A percentile compares a stretch with the other conserved stretches of the same genome.
Conservation (phyloP, 2,113 vertebrate genomes). For the Crotalus horridus region DNA sequence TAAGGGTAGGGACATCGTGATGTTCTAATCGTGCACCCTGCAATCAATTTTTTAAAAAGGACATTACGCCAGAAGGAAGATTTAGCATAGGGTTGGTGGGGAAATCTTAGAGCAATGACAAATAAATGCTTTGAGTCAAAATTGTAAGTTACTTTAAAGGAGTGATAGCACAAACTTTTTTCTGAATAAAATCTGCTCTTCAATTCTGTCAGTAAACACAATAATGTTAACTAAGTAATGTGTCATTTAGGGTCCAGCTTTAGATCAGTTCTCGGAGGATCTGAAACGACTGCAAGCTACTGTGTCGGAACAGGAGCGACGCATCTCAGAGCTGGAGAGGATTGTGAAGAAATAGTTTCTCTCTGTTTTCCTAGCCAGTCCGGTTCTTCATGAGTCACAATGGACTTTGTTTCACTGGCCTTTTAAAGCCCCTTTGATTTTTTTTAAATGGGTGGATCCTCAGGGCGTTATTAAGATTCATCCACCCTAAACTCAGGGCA, state of each 20-base stretch:
- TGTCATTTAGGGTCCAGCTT: conserved; percentile 46
- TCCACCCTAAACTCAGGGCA: conserved; percentile 12
- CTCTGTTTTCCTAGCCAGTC: background rate
- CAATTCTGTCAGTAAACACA: background rate
- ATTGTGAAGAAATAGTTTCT: background rate
- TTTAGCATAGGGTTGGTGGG: background rate
- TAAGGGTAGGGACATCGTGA: background rate
- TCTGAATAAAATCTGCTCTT: background rate
- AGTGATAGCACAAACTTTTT: background rate
- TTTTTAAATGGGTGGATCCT: conserved; percentile 18
- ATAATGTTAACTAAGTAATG: background rate
- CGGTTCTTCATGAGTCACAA: background rate
- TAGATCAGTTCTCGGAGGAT: conserved; percentile 19
- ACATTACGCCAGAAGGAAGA: background rate
- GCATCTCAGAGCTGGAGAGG: conserved; percentile 70
- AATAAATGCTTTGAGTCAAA: conserved; percentile 35
- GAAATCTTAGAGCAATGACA: conserved; percentile 39
- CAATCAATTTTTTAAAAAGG: background rate
- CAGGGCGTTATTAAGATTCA: conserved; percentile 28
- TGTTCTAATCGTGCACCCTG: background rate
- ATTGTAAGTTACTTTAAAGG: background rate
- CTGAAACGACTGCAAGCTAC: conserved; percentile 70
- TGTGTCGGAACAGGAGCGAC: conserved; percentile 66
- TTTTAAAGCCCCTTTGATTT: background rate
- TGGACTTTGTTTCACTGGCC: background rate